phyloP scores from a whole-genome alignment of 1,140 invertebrate species.

The Myzus persicae region DNA sequence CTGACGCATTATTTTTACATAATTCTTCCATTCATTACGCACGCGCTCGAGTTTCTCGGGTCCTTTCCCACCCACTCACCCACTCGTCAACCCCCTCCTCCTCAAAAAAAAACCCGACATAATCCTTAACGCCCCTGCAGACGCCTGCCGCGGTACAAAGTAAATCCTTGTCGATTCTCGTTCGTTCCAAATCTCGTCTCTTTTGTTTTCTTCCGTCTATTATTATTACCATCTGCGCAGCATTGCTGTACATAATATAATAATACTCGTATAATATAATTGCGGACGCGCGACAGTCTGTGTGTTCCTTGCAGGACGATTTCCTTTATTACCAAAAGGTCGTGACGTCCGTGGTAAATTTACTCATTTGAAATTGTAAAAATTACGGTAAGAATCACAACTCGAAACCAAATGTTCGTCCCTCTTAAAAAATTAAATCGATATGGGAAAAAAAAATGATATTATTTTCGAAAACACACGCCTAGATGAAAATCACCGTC shows the following conservation, averaged over 20 bases:
- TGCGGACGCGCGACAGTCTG: not conserved
- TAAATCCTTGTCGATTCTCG: constrained; percentile 38
- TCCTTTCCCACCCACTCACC: not conserved
- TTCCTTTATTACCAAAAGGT: not conserved
- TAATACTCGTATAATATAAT: too few relatives aligned
- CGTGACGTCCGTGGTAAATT: not conserved
- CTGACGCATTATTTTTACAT: constrained; percentile 48
- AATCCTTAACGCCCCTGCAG: not conserved
- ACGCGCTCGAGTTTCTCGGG: not conserved
- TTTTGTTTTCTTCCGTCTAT: not conserved
- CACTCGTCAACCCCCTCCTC: not conserved
- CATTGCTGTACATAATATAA: not conserved
- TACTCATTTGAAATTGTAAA: not conserved
- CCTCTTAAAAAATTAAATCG: too few relatives aligned
- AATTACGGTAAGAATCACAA: not conserved
- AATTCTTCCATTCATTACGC: constrained; percentile 46
- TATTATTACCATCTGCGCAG: not conserved
- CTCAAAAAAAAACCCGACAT: not conserved
- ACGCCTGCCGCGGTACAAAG: not conserved
- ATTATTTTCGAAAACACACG: too few relatives aligned
- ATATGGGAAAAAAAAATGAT: too few relatives aligned
- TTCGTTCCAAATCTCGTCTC: not conserved
- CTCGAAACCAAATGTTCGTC: not conserved
- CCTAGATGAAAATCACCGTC: too few relatives aligned
- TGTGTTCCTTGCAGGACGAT: not conserved